Conservation (phyloP, 2,113 vertebrate genomes). For the Erythrocebus patas region DNA sequence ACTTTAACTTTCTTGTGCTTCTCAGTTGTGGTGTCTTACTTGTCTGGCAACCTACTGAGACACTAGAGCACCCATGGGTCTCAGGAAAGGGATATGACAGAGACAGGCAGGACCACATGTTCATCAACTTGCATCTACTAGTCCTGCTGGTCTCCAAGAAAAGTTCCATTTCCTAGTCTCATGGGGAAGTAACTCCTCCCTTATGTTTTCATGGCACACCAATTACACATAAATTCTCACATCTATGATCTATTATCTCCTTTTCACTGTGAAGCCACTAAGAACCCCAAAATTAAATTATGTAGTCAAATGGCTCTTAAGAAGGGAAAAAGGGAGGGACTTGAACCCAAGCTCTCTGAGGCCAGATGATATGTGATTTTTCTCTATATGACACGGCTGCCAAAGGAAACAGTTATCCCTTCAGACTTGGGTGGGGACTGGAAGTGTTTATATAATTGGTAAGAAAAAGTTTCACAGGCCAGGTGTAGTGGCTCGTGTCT, state of each 20-base stretch:
- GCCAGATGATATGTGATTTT: rapidly evolving
- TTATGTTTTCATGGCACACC: not conserved
- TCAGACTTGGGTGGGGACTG: not conserved
- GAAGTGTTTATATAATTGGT: too few relatives aligned
- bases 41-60: not conserved
- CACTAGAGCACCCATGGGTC: too few relatives aligned
- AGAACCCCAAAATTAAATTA: not conserved
- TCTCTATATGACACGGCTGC: rapidly evolving
- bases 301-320: not conserved
- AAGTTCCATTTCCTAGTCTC: not conserved
- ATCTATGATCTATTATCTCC: not conserved
- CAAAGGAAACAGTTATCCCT: not conserved
- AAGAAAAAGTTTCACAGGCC: not conserved
- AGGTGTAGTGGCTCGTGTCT: too few relatives aligned
- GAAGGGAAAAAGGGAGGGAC: not conserved
- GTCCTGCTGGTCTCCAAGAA: not conserved
- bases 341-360: not conserved
- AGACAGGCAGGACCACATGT: too few relatives aligned
- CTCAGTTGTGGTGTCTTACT: not conserved
- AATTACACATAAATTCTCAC: not conserved
- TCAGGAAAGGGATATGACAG: too few relatives aligned
- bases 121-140: not conserved
- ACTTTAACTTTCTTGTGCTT: too few relatives aligned
- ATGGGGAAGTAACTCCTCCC: rapidly evolving
- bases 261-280: not conserved